Evolutionary conservation across 2,113 vertebrate genomes (phyloP), one percentile per base, ranked within the genome.

Genomic region (Ascaphus truei): DNA sequence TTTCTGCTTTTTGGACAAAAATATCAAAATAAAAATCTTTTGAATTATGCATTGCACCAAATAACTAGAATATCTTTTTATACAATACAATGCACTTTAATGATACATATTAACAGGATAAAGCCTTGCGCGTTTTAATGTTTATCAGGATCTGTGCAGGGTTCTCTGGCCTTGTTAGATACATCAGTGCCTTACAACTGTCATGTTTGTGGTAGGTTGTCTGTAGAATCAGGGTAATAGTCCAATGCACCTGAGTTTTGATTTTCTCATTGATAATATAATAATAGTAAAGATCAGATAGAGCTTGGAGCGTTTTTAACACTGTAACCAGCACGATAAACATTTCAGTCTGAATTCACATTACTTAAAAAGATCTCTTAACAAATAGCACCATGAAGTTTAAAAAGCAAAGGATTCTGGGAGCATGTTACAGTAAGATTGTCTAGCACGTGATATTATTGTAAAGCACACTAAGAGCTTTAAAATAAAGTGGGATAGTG

Each of bases 21-120:
- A 93, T 91, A 93, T 88, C 94, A 94, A 95, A 96, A 96, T 95
- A 94, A 93, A n/a, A 87, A 92, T 92, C 90, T 95, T 96, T 90
- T 86, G 82, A 92, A 89, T 90, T 82, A 93, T 84, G 91, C 91
- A 93, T 94, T 92, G 93, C 92, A 96, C 88, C 87, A 87, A 89
- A 91, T 92, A 93, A 90, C 91, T 94, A 94, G 88, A 93, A 90
- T 92, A 92, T 87, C 68, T 73, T 41, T 83, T 78, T 85, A 86
- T 93, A 94, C 91, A 93, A 92, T 89, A 86, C 86, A 93, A 81
- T 82, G 83, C 67, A 77, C 71, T 71, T 64, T 79, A 84, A 86
- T 92, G 90, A 89, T 93, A 93, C 89, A 83, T 93, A 93, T 94
- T 86, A 92, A 93, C 90, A 93, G 88, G 87, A 81, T 76, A 90